Conservation (phyloP, 1,140 invertebrate species). For the Leptinotarsa texana region DNA sequence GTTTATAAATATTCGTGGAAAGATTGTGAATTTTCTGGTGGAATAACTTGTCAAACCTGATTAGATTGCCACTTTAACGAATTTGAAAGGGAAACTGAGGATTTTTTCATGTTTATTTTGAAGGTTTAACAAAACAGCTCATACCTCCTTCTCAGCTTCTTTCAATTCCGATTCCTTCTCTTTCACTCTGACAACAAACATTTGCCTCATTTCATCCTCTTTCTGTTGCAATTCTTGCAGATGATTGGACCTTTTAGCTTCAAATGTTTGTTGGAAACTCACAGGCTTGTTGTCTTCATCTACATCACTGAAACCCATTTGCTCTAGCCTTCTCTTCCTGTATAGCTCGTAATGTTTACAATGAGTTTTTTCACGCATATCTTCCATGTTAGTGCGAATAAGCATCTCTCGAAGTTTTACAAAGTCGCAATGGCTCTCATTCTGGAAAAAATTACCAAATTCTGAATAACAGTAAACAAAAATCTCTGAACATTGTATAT, state of each 20-base stretch:
- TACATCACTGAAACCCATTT: slow-evolving; percentile 96
- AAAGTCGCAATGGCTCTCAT: slow-evolving; percentile 99
- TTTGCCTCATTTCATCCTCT: slow-evolving; percentile 96
- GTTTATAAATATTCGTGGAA: no score
- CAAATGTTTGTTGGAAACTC: slow-evolving; percentile 96
- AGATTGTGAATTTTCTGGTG: no score
- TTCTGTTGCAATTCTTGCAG: slow-evolving; percentile 89
- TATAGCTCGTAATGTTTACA: slow-evolving; percentile 95
- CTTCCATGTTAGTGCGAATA: slow-evolving; percentile 98
- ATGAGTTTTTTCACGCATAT: slow-evolving; percentile 97
- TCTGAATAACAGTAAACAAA: no score
- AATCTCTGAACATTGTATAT: no score
- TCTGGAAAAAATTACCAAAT: slow-evolving; percentile 54
- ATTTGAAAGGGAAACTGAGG: no score
- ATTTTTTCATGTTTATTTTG: no score
- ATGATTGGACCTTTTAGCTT: slow-evolving; percentile 89
- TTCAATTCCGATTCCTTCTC: slow-evolving; percentile 97
- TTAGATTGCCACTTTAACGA: no score
- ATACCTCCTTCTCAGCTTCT: slow-evolving; percentile 92
- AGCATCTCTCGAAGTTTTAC: slow-evolving; percentile 98
- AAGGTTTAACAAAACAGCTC: not conserved
- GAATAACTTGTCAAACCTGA: no score
- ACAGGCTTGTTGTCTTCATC: slow-evolving; percentile 90
- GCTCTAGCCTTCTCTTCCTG: slow-evolving; percentile 89
- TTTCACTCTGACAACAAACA: slow-evolving; percentile 95